Base-by-base conservation (phyloP, 1,140 invertebrate species). In the Drosophila teissieri region DNA sequence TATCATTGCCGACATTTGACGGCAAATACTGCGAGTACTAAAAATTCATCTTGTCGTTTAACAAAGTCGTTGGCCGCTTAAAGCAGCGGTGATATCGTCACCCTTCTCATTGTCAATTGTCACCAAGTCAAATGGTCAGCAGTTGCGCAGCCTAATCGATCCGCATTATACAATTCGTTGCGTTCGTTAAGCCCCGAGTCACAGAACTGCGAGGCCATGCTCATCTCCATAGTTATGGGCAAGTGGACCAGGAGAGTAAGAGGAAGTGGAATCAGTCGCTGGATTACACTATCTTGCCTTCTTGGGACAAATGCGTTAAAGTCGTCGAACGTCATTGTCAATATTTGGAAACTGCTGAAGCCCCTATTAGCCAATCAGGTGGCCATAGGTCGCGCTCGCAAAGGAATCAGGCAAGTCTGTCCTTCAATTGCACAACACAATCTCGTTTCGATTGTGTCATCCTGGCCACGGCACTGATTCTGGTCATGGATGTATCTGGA, bases 141-240 rank as follows among this genome's bases (percentile, higher is more conserved):
- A 22, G 22, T 3, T 22, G 22, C 22, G 22, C 22, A 22, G 22
- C 22, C 22, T 22, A 22, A 22, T 22, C 2, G 22, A 22, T 22
- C 22, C 22, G 22, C 22, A 3, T 22, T 22, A 3, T 22, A 22
- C 22, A 22, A 22, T 2, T 22, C 2, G 22, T 22, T 22, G 22
- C 22, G 22, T 22, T 3, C 4, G 2, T 22, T 22, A 2, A 49
- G 56, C 22, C 49, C 10, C 6, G 44, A 61, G 15, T 19, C 48
- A 7, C 22, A 68, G 39, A 61, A 61, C 24, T 22, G 48, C 6
- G 7, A 61, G 17, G 49, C 24, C 14, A 68, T 61, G 51, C 42
- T 73, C 2, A 73, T 61, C 27, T 49, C 8, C 8, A 15, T 58
- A 10, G 31, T 58, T 3, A 51, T 73, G 22, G 22, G 4, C 22